phyloP scores from a whole-genome alignment of 2,888 invertebrate species.

The Drosophila birchii region DNA sequence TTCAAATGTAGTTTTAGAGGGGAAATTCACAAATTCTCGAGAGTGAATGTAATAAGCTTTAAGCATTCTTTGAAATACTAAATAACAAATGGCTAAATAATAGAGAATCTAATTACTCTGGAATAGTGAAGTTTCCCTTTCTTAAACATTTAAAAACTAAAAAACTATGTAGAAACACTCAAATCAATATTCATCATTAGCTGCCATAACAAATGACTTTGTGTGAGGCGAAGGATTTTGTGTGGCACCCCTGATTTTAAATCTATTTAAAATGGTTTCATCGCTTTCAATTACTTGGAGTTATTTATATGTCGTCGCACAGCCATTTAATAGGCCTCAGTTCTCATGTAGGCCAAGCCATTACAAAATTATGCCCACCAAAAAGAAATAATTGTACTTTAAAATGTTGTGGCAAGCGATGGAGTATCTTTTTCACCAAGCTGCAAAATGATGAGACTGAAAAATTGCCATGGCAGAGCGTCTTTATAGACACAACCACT shows the following conservation, averaged over 20 bases:
- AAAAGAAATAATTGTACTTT: slow-evolving; percentile 39
- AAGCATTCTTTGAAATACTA: background rate
- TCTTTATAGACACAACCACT: slow-evolving; percentile 56
- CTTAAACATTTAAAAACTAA: too few species aligned
- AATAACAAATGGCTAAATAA: background rate
- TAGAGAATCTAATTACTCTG: background rate
- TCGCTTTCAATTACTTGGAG: slow-evolving; percentile 19
- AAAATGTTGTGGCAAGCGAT: slow-evolving; percentile 8
- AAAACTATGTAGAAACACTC: background rate
- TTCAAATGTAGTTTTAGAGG: background rate
- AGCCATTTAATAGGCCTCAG: slow-evolving; percentile 51
- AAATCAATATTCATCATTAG: background rate
- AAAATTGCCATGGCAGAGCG: slow-evolving; percentile 53
- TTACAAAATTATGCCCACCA: slow-evolving; percentile 64
- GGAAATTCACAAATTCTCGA: background rate
- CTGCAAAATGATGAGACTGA: slow-evolving; percentile 60
- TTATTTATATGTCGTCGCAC: slow-evolving; percentile 19
- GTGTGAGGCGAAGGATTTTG: slow-evolving; percentile 3
- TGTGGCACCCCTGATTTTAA: slow-evolving; percentile 9
- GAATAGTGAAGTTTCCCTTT: too few species aligned
- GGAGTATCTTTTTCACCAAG: slow-evolving; percentile 65
- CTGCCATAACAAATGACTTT: background rate
- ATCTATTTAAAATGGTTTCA: slow-evolving; percentile 6
- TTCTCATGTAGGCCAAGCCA: slow-evolving; percentile 65
- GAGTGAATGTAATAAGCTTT: background rate